Conservation (phyloP, 2,888 invertebrate species). For the Ptilodon capucinus region DNA sequence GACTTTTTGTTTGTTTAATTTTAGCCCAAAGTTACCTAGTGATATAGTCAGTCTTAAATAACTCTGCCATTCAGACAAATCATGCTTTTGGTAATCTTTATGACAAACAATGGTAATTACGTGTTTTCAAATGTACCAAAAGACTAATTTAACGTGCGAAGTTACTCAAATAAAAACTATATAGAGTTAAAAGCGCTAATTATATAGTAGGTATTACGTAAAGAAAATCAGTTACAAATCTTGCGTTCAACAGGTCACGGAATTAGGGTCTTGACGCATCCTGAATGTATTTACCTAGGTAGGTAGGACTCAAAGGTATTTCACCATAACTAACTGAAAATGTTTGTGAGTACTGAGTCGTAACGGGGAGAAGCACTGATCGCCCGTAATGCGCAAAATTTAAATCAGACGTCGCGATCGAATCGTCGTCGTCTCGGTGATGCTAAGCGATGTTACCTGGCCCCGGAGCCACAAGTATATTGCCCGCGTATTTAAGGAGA, state of each 20-base stretch:
- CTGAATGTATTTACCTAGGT: slow-evolving; percentile 76
- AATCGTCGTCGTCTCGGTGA: slow-evolving; percentile 52
- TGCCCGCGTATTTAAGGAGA: slow-evolving; percentile 53
- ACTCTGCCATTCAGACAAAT: no score
- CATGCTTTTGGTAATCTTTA: no score
- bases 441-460: slow-evolving; percentile 53
- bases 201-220: slow-evolving; percentile 49
- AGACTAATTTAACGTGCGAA: no score
- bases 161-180: not conserved
- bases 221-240: slow-evolving; percentile 69
- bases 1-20: no score
- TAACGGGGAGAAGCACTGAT: slow-evolving; percentile 43
- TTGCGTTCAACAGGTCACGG: slow-evolving; percentile 77
- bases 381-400: slow-evolving; percentile 72
- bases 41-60: no score
- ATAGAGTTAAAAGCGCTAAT: slow-evolving; percentile 25
- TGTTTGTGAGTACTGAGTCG: slow-evolving; percentile 62
- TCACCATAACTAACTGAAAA: slow-evolving; percentile 59
- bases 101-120: no score
- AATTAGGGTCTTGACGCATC: no score
- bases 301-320: no score
- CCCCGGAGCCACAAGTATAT: slow-evolving; percentile 50
- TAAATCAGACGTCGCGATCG: slow-evolving; percentile 75
- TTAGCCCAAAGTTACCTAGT: no score
- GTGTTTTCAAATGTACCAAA: no score